Conservation (phyloP, 2,888 invertebrate genomes). For the Adelognathus sp. region DNA sequence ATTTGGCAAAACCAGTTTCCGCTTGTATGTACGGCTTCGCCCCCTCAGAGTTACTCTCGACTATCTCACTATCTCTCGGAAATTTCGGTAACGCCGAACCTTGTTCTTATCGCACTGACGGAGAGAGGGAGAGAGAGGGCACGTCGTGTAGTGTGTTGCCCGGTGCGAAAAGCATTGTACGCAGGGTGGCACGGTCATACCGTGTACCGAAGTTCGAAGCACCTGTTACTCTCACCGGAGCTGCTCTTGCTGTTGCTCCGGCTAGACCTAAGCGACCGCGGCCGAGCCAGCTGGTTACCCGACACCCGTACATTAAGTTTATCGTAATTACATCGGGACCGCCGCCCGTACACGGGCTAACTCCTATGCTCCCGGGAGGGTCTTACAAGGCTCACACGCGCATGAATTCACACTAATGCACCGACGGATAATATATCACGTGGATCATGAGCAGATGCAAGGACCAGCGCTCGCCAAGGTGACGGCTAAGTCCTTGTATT, state of each 20-base stretch:
- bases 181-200: slow-evolving; percentile 6
- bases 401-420: slow-evolving; percentile 6
- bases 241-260: slow-evolving; percentile 31
- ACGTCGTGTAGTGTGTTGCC: slow-evolving; percentile 24
- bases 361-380: slow-evolving; percentile 35
- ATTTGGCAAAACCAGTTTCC: slow-evolving; percentile 14
- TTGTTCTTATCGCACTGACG: slow-evolving; percentile 48
- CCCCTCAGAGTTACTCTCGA: slow-evolving; percentile 13
- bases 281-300: slow-evolving; percentile 70
- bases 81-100: slow-evolving; percentile 48
- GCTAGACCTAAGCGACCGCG: slow-evolving; percentile 67
- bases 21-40: not conserved
- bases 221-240: slow-evolving; percentile 72
- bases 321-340: slow-evolving; percentile 76
- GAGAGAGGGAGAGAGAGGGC: not conserved
- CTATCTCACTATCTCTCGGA: slow-evolving; percentile 44
- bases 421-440: not conserved
- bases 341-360: slow-evolving; percentile 46
- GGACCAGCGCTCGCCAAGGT: not conserved
- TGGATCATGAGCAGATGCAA: not conserved
- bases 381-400: slow-evolving; percentile 44
- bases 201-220: slow-evolving; percentile 67
- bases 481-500: slow-evolving; percentile 8
- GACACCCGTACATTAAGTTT: slow-evolving; percentile 74
- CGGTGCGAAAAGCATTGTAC: slow-evolving; percentile 50